These are phyloP conservation scores for Gobionotothen gibberifrons DNA, from an alignment of 2,797 vertebrate species.

Conservation along the genomic window DNA sequence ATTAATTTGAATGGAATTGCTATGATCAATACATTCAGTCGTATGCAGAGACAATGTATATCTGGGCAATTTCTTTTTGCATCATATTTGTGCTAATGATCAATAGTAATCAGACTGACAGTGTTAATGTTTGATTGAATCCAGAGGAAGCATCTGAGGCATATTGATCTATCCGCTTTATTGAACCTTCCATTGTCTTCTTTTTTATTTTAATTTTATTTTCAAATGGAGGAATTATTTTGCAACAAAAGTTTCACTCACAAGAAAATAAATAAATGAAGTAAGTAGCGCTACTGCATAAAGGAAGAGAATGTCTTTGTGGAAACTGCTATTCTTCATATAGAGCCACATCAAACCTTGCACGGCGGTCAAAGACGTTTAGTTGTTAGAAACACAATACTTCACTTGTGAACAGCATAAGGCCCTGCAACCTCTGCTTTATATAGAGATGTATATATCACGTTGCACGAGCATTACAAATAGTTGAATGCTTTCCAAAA, in stretches of 20 bases:
- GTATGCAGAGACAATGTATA: background rate
- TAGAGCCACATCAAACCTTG: conserved; percentile 18
- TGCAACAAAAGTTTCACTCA: conserved; percentile 31
- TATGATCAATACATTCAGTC: background rate
- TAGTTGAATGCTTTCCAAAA: no score
- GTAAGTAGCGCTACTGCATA: conserved; percentile 19
- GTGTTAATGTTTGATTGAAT: background rate
- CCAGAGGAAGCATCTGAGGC: background rate
- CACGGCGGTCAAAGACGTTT: conserved; percentile 57
- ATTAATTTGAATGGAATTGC: background rate
- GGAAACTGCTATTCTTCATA: conserved; percentile 30
- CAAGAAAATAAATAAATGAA: conserved; percentile 44
- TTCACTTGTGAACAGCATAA: background rate
- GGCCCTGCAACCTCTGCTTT: conserved; percentile 10
- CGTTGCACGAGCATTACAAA: no score
- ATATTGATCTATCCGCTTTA: background rate
- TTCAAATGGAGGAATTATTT: conserved; percentile 11
- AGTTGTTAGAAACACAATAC: conserved; percentile 29
- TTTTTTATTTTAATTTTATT: conserved; percentile 4
- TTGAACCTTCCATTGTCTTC: background rate
- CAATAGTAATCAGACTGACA: background rate
- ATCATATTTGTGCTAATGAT: background rate
- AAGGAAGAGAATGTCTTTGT: conserved; percentile 43
- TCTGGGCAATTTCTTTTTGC: background rate
- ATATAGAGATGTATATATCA: conserved; percentile 4